phyloP scores from a whole-genome alignment of 2,888 invertebrate genomes.

The Tanypteryx hageni region DNA sequence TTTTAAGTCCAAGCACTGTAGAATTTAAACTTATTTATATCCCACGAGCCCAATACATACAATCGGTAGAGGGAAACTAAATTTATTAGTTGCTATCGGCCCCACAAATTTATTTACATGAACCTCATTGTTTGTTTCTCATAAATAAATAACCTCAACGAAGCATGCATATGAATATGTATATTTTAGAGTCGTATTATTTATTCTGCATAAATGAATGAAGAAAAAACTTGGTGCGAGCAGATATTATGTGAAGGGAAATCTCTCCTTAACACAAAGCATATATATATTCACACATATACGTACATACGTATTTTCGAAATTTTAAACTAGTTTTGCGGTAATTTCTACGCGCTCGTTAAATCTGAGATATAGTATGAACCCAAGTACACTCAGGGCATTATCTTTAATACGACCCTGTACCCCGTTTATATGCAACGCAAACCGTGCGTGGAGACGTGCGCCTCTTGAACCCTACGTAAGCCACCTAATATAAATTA shows the following conservation, averaged over 20 bases:
- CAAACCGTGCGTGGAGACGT: constrained; percentile 25
- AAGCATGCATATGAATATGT: not conserved
- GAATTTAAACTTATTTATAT: too few relatives aligned
- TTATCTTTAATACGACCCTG: constrained; percentile 2
- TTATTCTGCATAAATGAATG: not conserved
- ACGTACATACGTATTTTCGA: not conserved
- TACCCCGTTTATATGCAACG: not conserved
- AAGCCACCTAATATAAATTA: constrained; percentile 6
- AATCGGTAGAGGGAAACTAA: too few relatives aligned
- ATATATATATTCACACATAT: not conserved
- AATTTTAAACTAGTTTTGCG: not conserved
- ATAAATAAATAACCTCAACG: too few relatives aligned
- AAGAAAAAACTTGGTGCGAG: not conserved
- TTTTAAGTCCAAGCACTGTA: too few relatives aligned
- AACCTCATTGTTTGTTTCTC: too few relatives aligned
- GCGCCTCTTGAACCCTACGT: constrained; percentile 9
- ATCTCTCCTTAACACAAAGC: not conserved
- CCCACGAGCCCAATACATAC: too few relatives aligned
- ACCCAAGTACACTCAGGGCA: not conserved
- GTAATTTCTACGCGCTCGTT: not conserved
- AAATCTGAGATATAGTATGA: not conserved
- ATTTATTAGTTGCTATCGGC: too few relatives aligned
- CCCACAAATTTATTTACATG: too few relatives aligned
- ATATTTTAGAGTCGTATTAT: not conserved
- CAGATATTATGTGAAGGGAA: not conserved